Evolutionary conservation across 2,797 vertebrate species (phyloP).

Genomic region (Cossypha dichroa): DNA sequence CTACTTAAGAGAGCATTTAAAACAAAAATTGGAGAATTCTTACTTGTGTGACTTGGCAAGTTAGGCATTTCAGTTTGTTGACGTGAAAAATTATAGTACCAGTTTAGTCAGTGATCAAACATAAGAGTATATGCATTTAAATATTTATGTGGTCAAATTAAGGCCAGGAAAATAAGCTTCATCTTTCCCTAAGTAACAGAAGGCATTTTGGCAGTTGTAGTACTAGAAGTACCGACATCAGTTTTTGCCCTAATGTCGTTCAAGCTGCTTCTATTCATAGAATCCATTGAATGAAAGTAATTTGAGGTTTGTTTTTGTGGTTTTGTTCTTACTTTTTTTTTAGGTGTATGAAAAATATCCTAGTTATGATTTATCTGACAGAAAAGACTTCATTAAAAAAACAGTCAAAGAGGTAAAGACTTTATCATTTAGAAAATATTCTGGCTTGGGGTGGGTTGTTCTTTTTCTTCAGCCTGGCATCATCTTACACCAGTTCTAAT

Average conservation of each 20-base stretch:
- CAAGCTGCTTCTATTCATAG: not conserved
- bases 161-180: not conserved
- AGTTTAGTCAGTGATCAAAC: not conserved
- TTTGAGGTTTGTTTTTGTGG: not conserved
- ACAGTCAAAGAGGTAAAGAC: constrained; percentile 91
- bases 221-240: not conserved
- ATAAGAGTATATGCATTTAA: not conserved
- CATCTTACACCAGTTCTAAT: not conserved
- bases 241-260: not conserved
- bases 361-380: constrained; percentile 86
- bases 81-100: not conserved
- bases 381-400: constrained; percentile 92
- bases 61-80: not conserved
- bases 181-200: not conserved
- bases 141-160: not conserved
- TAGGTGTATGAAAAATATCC: constrained; percentile 93
- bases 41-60: not conserved
- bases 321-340: not conserved
- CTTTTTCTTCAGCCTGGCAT: not conserved
- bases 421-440: not conserved
- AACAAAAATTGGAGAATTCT: not conserved
- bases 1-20: not conserved
- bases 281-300: not conserved
- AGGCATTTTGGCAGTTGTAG: not conserved
- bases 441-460: not conserved